Evolutionary conservation across 2,113 vertebrate species (phyloP), one percentile per base, ranked within the genome.

Genomic region (Oncorhynchus keta): DNA sequence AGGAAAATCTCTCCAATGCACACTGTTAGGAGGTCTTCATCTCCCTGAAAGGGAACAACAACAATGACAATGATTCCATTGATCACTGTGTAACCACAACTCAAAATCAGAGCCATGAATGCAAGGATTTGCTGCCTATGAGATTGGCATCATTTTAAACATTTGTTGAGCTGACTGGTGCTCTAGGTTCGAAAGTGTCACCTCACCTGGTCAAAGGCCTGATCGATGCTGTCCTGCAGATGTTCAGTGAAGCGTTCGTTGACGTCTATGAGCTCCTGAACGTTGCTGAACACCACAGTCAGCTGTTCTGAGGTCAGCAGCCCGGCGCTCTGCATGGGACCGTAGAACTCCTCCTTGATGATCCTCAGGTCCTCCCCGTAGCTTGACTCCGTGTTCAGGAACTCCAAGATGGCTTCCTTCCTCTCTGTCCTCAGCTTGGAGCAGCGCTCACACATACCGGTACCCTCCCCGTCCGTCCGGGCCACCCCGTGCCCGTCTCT

Each of bases 1-100:
- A 98, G 91, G 75, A 98, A 97, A 87, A 98, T 92, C 87, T 97
- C 95, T 0, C 96, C 96, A 0, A 97, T 96, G 91, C 95, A 95
- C 64, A 97, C 94, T 0, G 94, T 96, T 88, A 95, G 93, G 81
- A 97, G 92, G 83, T 98, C 96, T 12, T 94, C 93, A 0, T 97
- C 96, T 3, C 94, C 95, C 96, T 98, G 88, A 32, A 90, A 83
- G 48, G 18, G 55, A 72, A 77, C 73, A 84, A 24, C 20, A 45
- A 45, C 39, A 45, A 45, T 45, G 39, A 45, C 39, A 11, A 45
- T 11, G 39, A 45, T 2, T 45, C 2, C 9, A 45, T 45, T 45
- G 39, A 45, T 45, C 30, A 45, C 39, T 45, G 39, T 39, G 39
- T 39, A 39, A 39, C 39, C 8, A 39, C 39, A 39, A 39, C 39